A percentile compares a stretch with the other conserved stretches of the same genome.
These are phyloP conservation scores for Chrysodeixis includens DNA, from an alignment of 2,888 invertebrate genomes.

Conservation along the genomic window DNA sequence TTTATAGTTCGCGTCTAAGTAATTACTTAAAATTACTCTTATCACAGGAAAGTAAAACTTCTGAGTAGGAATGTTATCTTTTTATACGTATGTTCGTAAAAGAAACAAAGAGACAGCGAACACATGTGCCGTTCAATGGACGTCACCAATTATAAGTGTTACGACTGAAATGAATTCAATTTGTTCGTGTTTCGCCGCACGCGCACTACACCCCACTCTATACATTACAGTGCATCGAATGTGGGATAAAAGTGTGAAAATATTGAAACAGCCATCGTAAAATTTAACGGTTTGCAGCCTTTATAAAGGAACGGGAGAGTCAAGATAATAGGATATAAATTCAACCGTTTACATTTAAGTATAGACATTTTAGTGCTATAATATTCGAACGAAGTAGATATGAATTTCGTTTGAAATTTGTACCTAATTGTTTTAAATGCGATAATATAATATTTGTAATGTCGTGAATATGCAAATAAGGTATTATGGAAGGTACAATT, in stretches of 20 bases:
- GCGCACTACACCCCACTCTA: conserved; percentile 43
- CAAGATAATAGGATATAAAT: conserved; percentile 44
- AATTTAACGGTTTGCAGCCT: conserved; percentile 45
- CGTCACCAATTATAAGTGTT: conserved; percentile 72
- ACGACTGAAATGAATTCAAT: conserved; percentile 71
- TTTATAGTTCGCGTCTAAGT: conserved; percentile 22
- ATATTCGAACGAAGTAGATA: conserved; percentile 25
- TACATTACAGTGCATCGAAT: conserved; percentile 40
- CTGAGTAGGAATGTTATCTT: conserved; percentile 19
- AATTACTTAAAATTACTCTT: conserved; percentile 27
- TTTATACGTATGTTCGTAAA: conserved; percentile 10
- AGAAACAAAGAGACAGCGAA: conserved; percentile 33
- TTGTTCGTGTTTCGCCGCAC: conserved; percentile 54
- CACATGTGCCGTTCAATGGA: conserved; percentile 45
- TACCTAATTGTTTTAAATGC: conserved; percentile 12
- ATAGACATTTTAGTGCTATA: conserved; percentile 32
- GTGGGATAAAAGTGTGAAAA: conserved; percentile 36
- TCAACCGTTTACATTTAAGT: conserved; percentile 35
- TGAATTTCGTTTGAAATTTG: conserved; percentile 21
- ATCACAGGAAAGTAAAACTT: conserved; percentile 13
- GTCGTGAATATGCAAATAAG: conserved; percentile 49
- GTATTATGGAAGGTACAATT: conserved; percentile 58
- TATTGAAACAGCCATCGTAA: conserved; percentile 44
- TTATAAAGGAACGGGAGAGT: conserved; percentile 34
- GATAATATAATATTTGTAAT: conserved; percentile 23